Conservation (phyloP, 2,113 vertebrate species). For the Melanocharis versteri region DNA sequence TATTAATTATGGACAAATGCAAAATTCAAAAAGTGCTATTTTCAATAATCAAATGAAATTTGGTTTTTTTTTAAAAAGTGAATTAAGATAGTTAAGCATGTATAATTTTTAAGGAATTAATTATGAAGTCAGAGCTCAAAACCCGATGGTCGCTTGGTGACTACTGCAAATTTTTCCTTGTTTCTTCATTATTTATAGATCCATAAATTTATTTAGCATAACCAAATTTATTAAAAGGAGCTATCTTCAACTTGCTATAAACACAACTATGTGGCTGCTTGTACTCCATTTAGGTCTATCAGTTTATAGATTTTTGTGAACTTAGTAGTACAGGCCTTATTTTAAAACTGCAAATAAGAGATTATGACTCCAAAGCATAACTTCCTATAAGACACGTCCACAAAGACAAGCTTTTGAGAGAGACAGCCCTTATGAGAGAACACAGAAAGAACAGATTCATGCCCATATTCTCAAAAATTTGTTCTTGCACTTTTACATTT, state of each 20-base stretch:
- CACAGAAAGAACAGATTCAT: not conserved
- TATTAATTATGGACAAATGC: slow-evolving; percentile 17
- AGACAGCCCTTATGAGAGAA: not conserved
- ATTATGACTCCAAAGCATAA: not conserved
- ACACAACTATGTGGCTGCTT: not conserved
- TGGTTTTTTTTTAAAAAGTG: not conserved
- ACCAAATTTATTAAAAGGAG: not conserved
- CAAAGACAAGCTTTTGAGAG: not conserved
- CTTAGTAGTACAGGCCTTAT: not conserved
- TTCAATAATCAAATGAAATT: not conserved
- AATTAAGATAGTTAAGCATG: not conserved
- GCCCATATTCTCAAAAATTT: not conserved
- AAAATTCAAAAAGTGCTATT: not conserved
- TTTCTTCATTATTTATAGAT: not conserved
- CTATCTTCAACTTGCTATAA: not conserved
- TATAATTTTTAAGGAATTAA: not conserved
- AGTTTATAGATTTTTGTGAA: not conserved
- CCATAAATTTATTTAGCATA: not conserved
- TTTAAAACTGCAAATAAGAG: not conserved
- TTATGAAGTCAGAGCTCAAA: not conserved
- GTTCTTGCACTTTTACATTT: not conserved
- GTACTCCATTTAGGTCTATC: not conserved
- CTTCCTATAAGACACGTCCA: not conserved
- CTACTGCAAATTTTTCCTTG: not conserved
- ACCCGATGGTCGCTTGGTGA: not conserved